These are phyloP conservation scores for Anthoscopus minutus DNA, from an alignment of 2,113 vertebrate genomes.

Conservation along the genomic window DNA sequence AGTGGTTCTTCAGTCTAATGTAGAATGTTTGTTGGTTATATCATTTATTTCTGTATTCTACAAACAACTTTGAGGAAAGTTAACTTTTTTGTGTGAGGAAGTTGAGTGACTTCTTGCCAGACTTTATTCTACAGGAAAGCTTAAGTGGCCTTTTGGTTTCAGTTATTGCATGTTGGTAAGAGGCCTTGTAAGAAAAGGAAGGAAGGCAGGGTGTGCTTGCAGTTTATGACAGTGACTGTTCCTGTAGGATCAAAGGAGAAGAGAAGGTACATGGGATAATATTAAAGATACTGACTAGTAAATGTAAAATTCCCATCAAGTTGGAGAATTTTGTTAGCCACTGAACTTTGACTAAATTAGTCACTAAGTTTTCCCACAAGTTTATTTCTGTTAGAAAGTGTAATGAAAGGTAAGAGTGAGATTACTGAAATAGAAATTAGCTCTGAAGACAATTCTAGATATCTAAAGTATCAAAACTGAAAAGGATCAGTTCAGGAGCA, in stretches of 20 bases:
- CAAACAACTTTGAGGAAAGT: background rate
- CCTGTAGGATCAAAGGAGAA: background rate
- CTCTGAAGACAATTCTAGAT: background rate
- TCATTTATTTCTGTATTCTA: background rate
- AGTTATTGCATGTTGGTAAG: background rate
- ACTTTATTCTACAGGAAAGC: background rate
- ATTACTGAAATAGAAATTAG: background rate
- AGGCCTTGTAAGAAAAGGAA: background rate
- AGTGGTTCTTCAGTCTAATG: background rate
- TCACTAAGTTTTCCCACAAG: background rate
- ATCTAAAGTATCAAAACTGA: background rate
- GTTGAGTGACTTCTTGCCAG: background rate
- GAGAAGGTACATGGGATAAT: background rate
- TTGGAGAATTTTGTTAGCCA: background rate
- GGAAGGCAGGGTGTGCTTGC: background rate
- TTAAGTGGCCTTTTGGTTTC: background rate
- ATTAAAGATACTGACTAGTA: background rate
- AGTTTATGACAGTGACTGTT: background rate
- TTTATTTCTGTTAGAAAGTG: background rate
- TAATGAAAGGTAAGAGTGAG: background rate
- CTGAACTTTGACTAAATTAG: constrained; percentile 1
- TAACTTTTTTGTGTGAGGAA: background rate
- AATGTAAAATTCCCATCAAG: background rate
- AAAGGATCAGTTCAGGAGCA: background rate
- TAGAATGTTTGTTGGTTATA: background rate